A percentile compares a stretch with the other conserved stretches of the same genome.
Evolutionary conservation across 2,797 vertebrate species (phyloP).

Genomic region (Setipinna tenuifilis): DNA sequence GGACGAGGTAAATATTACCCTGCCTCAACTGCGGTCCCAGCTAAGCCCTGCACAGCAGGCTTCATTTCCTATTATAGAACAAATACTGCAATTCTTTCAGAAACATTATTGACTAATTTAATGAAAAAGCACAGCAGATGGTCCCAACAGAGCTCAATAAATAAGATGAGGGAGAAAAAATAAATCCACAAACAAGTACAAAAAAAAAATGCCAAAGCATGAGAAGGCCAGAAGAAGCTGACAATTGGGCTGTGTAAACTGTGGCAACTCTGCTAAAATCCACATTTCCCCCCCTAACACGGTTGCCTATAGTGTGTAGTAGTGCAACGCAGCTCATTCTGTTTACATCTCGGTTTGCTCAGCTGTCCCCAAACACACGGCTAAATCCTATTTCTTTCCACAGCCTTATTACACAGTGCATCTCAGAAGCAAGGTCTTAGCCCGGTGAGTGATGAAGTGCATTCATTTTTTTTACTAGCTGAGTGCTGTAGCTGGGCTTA

Average conservation of each 20-base stretch:
- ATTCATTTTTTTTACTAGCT: neutral
- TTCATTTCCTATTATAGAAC: constrained; percentile 53
- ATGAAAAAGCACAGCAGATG: constrained; percentile 36
- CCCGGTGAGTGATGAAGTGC: neutral
- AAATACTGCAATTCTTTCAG: constrained; percentile 58
- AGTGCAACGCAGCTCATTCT: neutral
- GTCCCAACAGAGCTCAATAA: neutral
- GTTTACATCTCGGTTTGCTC: neutral
- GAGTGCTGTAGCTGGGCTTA: neutral
- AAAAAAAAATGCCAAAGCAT: neutral
- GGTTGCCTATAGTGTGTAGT: neutral
- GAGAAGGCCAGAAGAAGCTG: neutral
- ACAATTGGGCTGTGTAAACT: neutral
- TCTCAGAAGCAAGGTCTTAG: neutral
- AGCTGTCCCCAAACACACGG: constrained; percentile 8
- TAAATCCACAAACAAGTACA: neutral
- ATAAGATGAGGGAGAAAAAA: neutral
- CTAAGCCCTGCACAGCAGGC: constrained; percentile 51
- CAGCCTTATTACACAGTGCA: neutral
- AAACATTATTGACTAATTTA: constrained; percentile 58
- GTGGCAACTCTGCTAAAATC: neutral
- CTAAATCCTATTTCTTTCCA: constrained; percentile 19
- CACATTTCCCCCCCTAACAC: neutral
- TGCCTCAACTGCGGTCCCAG: constrained; percentile 56
- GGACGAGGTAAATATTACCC: constrained; percentile 68